Evolutionary conservation across 35 echinoderm and acorn worm species (phyloP).

Genomic region (Nesometra sesokonis): DNA sequence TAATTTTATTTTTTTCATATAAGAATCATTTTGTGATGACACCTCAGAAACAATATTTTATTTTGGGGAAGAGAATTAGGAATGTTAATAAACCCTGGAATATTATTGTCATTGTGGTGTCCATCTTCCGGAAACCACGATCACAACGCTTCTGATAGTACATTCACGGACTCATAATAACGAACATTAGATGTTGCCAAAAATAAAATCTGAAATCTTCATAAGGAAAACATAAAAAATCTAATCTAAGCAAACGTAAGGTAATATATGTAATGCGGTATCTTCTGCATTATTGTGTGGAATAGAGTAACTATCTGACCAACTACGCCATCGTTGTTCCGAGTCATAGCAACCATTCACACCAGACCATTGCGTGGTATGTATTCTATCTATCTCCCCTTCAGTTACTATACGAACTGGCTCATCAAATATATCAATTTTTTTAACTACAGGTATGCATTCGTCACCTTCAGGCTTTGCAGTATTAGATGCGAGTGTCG

Average conservation of each 20-base stretch:
- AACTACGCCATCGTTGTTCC: background rate
- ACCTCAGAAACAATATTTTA: too few relatives aligned
- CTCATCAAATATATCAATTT: background rate
- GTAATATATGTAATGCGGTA: slow-evolving; percentile 12
- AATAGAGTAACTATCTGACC: background rate
- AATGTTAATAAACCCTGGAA: too few relatives aligned
- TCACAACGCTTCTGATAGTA: too few relatives aligned
- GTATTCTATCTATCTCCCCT: background rate
- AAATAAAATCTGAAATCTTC: background rate
- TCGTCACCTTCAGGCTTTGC: background rate
- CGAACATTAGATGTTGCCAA: background rate
- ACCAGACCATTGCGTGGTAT: background rate
- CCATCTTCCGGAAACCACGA: too few relatives aligned
- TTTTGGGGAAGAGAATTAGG: too few relatives aligned
- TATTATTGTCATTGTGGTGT: too few relatives aligned
- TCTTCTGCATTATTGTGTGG: background rate
- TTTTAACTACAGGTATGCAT: background rate
- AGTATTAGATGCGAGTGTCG: background rate
- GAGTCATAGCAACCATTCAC: slow-evolving; percentile 7
- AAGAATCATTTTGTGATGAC: too few relatives aligned
- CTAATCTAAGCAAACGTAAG: slow-evolving; percentile 5
- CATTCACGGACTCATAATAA: too few relatives aligned
- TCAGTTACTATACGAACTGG: background rate
- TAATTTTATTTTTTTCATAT: too few relatives aligned
- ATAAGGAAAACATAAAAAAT: background rate